Percentiles rank a stretch among this genome's conserved stretches.
Conservation (phyloP, 1,140 invertebrate genomes). For the Andrena cerasifolii region DNA sequence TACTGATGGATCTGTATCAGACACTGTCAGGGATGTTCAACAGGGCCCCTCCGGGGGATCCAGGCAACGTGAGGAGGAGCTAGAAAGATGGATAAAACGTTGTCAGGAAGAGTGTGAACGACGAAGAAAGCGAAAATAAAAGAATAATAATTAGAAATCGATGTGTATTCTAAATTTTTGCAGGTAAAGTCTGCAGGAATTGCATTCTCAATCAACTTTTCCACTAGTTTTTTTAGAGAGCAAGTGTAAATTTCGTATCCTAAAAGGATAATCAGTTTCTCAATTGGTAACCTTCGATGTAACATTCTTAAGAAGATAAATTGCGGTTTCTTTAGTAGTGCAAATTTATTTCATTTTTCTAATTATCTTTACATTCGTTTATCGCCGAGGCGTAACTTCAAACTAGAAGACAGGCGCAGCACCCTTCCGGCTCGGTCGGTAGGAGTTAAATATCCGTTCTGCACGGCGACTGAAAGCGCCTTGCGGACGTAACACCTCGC, state of each 20-base stretch:
- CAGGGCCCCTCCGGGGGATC: neutral
- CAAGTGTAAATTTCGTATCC: no score
- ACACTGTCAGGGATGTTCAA: neutral
- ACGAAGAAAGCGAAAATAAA: neutral
- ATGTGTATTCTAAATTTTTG: neutral
- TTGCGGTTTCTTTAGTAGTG: no score
- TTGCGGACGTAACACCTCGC: slow-evolving; percentile 53
- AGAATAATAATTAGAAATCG: neutral
- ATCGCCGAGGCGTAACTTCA: neutral
- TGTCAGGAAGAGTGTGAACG: slow-evolving; percentile 54
- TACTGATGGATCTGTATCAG: neutral
- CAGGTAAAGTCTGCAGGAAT: neutral
- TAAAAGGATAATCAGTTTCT: no score
- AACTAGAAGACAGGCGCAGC: slow-evolving; percentile 21
- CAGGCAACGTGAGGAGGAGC: slow-evolving; percentile 34
- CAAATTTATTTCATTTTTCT: neutral
- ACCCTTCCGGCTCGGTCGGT: slow-evolving; percentile 15
- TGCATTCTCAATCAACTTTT: no score
- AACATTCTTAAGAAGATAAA: no score
- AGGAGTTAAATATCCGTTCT: slow-evolving; percentile 58
- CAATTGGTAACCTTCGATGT: no score
- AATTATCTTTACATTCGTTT: neutral
- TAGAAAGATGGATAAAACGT: slow-evolving; percentile 63
- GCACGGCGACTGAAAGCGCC: slow-evolving; percentile 53
- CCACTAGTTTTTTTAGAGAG: no score